Conservation (phyloP, 2,888 invertebrate species). For the Brenthis daphne region DNA sequence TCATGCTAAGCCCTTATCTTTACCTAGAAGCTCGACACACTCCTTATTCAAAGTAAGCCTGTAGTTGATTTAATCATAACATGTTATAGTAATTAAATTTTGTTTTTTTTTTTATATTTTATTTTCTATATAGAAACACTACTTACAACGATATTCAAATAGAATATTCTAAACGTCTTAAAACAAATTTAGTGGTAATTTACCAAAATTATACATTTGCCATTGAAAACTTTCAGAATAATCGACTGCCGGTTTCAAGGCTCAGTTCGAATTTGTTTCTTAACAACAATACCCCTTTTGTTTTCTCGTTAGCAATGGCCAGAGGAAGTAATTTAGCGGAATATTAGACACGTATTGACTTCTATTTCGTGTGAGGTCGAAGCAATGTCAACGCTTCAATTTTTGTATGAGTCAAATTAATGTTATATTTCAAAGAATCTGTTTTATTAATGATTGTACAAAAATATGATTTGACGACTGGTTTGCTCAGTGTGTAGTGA, state of each 20-base stretch:
- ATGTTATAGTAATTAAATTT: too few species aligned
- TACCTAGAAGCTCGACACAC: not conserved
- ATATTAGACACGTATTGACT: constrained; percentile 71
- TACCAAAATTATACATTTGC: constrained; percentile 27
- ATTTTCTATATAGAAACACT: too few species aligned
- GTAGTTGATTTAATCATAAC: too few species aligned
- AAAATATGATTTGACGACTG: not conserved
- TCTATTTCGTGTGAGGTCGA: constrained; percentile 65
- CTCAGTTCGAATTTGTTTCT: constrained; percentile 35
- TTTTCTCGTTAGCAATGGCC: constrained; percentile 53
- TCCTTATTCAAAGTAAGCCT: not conserved
- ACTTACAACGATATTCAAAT: not conserved
- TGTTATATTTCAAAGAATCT: constrained; percentile 12
- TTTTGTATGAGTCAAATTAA: constrained; percentile 25
- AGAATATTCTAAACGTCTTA: constrained; percentile 9
- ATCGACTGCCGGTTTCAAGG: constrained; percentile 40
- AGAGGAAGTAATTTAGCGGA: constrained; percentile 74
- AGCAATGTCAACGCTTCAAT: constrained; percentile 51
- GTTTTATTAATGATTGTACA: not conserved
- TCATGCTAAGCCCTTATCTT: not conserved
- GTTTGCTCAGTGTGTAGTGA: too few species aligned
- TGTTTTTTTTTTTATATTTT: too few species aligned
- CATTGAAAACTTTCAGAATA: constrained; percentile 35
- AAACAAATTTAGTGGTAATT: constrained; percentile 9
- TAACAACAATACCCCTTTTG: constrained; percentile 51